These are phyloP conservation scores for Oryzias celebensis DNA, from an alignment of 2,113 vertebrate genomes.

Conservation along the genomic window DNA sequence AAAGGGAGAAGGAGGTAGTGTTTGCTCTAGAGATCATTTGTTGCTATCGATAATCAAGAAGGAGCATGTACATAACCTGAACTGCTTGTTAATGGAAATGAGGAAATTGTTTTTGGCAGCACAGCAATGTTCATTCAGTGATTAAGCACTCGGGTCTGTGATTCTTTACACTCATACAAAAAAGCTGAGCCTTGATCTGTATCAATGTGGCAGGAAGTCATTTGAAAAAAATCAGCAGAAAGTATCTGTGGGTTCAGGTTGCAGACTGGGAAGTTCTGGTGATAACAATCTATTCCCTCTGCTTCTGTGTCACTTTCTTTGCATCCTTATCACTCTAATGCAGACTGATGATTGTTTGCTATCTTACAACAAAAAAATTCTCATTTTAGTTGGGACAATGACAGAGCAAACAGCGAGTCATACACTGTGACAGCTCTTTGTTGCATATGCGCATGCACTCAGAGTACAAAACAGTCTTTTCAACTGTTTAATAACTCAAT, in stretches of 20 bases:
- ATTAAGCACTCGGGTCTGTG: slow-evolving; percentile 45
- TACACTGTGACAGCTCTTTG: slow-evolving; percentile 33
- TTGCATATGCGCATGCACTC: slow-evolving; percentile 33
- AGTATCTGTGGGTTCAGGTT: slow-evolving; percentile 65
- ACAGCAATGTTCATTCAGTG: slow-evolving; percentile 41
- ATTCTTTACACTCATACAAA: slow-evolving; percentile 43
- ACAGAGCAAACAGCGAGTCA: slow-evolving; percentile 60
- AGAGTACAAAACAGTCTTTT: slow-evolving; percentile 53
- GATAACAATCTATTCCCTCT: slow-evolving; percentile 59
- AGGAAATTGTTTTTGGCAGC: not conserved
- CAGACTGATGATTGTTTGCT: slow-evolving; percentile 69
- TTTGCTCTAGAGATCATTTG: no score
- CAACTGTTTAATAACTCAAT: slow-evolving; percentile 66
- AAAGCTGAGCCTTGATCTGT: slow-evolving; percentile 54
- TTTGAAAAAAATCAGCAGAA: slow-evolving; percentile 57
- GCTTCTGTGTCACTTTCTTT: slow-evolving; percentile 63
- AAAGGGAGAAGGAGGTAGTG: no score
- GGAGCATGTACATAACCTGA: slow-evolving; percentile 3
- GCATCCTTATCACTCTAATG: slow-evolving; percentile 64
- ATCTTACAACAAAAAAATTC: slow-evolving; percentile 70
- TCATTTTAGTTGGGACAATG: slow-evolving; percentile 70
- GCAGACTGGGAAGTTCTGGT: slow-evolving; percentile 64
- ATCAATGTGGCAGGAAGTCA: slow-evolving; percentile 67
- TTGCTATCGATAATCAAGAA: no score
- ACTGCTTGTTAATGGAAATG: slow-evolving; percentile 28